Evolutionary conservation across 2,113 vertebrate species (phyloP), one percentile per base, ranked within the genome.

Genomic region (Connochaetes taurinus): DNA sequence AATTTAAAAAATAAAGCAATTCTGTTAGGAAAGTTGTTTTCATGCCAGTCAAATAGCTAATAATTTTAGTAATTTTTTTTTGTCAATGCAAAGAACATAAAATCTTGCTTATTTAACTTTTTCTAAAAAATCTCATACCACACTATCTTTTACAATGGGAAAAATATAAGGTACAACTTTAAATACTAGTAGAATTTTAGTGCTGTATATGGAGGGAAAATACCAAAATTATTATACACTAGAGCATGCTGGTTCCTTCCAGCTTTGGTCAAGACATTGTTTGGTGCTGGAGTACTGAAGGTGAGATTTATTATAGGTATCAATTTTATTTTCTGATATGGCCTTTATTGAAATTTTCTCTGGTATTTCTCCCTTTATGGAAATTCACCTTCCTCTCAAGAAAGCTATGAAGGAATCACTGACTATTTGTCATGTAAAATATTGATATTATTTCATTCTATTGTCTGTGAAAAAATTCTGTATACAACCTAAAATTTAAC

Each of bases 341-440:
- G 5, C 0, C 6, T 96, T 31, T 36, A 92, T 87, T 67, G 92
- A 89, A 93, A 76, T 53, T 97, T 95, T 95, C 17, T 0, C 2
- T 52, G 76, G 0, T 43, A 52, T 93, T 93, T 92, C 40, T 97
- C 31, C 57, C 82, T 95, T 98, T 92, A 95, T 94, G 95, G 95
- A 98, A 99, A 97, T 64, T 60, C 23, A 31, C 0, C 9, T 83
- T 60, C 92, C 92, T 94, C 1, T 55, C 47, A 97, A 82, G 80
- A 96, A 98, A 88, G 9, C 14, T 94, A 17, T 25, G 64, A 9
- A 0, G 60, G 95, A 96, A 92, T 76, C 47, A 9, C 23, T 92
- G 78, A 53, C 84, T 76, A 43, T 96, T 97, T 97, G 10, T 98
- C 90, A 96, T 55, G 3, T 25, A 55, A 52, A 33, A 93, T 95